Evolutionary conservation across 2,797 vertebrate genomes (phyloP).

Genomic region (Enteromius afrohamiltoni): DNA sequence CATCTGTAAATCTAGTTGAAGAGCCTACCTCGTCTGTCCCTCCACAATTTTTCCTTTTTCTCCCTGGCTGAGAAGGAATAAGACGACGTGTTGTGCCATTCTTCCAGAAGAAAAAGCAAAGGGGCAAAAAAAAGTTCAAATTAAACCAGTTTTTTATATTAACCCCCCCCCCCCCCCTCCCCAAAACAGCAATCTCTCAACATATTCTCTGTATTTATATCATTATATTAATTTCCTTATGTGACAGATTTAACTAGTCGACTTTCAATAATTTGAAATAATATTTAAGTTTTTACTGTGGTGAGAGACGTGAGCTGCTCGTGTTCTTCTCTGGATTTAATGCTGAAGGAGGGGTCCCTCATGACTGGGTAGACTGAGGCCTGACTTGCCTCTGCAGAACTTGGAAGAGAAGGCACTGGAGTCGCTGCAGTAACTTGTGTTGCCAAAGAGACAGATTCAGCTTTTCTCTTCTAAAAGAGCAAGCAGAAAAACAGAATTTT

Average conservation of each 20-base stretch:
- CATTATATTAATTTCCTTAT: no score
- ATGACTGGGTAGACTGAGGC: slow-evolving; percentile 87
- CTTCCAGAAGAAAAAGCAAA: slow-evolving; percentile 62
- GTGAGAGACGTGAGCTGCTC: slow-evolving; percentile 76
- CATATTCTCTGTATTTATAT: not conserved
- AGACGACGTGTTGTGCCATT: slow-evolving; percentile 87
- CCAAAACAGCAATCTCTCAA: not conserved
- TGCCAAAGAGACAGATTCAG: slow-evolving; percentile 82
- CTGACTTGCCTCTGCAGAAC: slow-evolving; percentile 85
- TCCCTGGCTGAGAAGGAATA: slow-evolving; percentile 83
- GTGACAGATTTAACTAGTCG: not conserved
- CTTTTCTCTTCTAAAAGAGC: slow-evolving; percentile 89
- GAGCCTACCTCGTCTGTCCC: slow-evolving; percentile 84
- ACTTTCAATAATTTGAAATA: not conserved
- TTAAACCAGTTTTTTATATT: not conserved
- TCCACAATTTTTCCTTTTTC: slow-evolving; percentile 90
- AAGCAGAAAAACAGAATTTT: slow-evolving; percentile 13
- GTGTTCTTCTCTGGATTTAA: slow-evolving; percentile 79
- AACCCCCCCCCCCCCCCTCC: not conserved
- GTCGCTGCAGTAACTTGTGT: slow-evolving; percentile 82
- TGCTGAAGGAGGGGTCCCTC: slow-evolving; percentile 72
- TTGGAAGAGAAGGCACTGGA: slow-evolving; percentile 83
- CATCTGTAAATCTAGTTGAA: not conserved
- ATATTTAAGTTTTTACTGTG: slow-evolving; percentile 64
- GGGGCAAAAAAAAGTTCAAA: not conserved